Base-by-base conservation (phyloP, 2,113 vertebrate species). In the Chionodraco myersi region DNA sequence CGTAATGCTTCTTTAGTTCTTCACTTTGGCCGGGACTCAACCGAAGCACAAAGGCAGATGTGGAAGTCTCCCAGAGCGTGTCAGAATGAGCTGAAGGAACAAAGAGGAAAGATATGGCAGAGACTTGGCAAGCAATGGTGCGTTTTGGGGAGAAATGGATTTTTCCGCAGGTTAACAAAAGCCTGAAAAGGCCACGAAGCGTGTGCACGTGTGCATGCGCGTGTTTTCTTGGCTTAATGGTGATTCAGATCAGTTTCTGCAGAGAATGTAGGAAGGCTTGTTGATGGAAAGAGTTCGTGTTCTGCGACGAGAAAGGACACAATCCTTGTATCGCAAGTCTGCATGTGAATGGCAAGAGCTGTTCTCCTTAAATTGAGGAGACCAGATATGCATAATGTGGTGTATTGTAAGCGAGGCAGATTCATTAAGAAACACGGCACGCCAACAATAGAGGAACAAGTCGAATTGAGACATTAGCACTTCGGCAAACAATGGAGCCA, bases 381-480 rank as follows among this genome's bases (percentile, higher is more conserved):
- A 80, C 68, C 54, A 75, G 89, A 92, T 79, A 75, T 83, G 86
- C 91, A 91, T 79, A 92, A 92, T 86, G 79, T 15, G 16, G n/a
- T 26, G 79, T 41, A 82, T 91, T 92, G 91, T 92, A 81, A 79
- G 82, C 1, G 63, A 82, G 70, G 75, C 77, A 67, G 78, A 83
- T 86, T 92, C 88, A 90, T 91, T 93, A 84, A 88, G 82, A 23
- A 51, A 86, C 88, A 81, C 56, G 36, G 84, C 79, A 10, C 49
- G 4, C 76, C 80, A 66, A 94, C 91, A 92, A 93, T 88, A 70
- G 89, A 80, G 14, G 80, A 86, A 85, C 89, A 87, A 91, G 68
- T 89, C 67, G 5, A 85, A 92, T 88, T 91, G 88, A 89, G 81
- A 90, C 91, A 81, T 92, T 91, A 82, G 75, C 90, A 89, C 88